Evolutionary conservation across 2,888 invertebrate species (phyloP).

Genomic region (Liodrosophila aerea): DNA sequence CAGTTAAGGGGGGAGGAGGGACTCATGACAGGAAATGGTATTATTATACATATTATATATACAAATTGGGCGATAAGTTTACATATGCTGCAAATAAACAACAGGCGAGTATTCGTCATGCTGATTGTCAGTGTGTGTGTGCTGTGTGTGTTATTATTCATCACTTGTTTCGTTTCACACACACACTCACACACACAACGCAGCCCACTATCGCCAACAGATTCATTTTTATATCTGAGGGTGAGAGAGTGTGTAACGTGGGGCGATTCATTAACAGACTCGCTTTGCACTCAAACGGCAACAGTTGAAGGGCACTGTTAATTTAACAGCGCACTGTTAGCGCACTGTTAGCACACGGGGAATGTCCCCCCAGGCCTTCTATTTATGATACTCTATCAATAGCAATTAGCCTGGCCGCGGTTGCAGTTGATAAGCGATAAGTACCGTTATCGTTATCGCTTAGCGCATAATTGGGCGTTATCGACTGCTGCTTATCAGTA

Average conservation of each 20-base stretch:
- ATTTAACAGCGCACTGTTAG: too few species aligned
- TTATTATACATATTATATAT: conserved; percentile 11
- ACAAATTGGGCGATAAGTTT: conserved; percentile 41
- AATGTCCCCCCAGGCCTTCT: too few species aligned
- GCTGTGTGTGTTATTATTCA: too few species aligned
- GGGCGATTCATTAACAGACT: too few species aligned
- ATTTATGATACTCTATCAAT: conserved; percentile 9
- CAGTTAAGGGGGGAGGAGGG: too few species aligned
- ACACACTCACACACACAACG: conserved; percentile 18
- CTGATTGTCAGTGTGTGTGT: conserved; percentile 11
- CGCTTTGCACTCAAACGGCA: too few species aligned
- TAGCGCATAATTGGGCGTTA: conserved; percentile 21
- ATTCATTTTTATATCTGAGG: too few species aligned
- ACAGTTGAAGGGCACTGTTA: too few species aligned
- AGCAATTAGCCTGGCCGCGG: conserved; percentile 17
- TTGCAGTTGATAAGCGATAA: conserved; percentile 22
- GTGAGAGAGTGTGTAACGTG: too few species aligned
- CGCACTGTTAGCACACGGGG: too few species aligned
- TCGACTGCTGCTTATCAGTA: conserved; percentile 14
- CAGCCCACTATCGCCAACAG: background rate
- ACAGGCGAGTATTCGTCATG: conserved; percentile 18
- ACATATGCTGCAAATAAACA: conserved; percentile 2
- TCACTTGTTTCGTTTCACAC: conserved; percentile 8
- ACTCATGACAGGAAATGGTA: conserved; percentile 46
- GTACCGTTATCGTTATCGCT: conserved; percentile 7